Percentiles rank a stretch among this genome's conserved stretches.
Conservation (phyloP, 1,140 invertebrate species). For the silkworm (Bombyx mori) region DNA sequence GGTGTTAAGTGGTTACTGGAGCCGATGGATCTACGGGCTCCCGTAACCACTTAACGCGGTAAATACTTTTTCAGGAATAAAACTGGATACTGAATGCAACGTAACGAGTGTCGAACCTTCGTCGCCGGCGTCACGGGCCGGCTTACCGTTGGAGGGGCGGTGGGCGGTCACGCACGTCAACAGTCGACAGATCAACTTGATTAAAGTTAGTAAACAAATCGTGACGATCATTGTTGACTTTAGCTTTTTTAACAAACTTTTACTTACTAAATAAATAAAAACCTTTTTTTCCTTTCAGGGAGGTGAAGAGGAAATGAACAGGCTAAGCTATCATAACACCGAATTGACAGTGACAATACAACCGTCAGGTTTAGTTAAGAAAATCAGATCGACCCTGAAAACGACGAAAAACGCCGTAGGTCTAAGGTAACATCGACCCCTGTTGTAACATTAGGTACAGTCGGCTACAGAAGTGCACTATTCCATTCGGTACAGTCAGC, state of each 20-base stretch:
- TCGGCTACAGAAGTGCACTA: too few relatives aligned
- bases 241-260: not conserved
- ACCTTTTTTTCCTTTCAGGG: constrained; percentile 26
- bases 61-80: constrained; percentile 33
- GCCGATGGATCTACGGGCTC: too few relatives aligned
- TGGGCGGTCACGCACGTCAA: constrained; percentile 59
- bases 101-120: constrained; percentile 27
- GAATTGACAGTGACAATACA: constrained; percentile 51
- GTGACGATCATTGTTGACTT: not conserved
- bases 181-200: constrained; percentile 39
- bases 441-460: too few relatives aligned
- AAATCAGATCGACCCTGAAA: constrained; percentile 45
- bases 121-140: constrained; percentile 26
- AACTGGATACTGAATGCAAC: constrained; percentile 45
- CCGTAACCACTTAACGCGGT: too few relatives aligned
- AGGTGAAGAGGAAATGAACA: constrained; percentile 51
- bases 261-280: not conserved
- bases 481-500: too few relatives aligned
- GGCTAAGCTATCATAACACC: constrained; percentile 34
- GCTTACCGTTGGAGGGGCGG: constrained; percentile 30
- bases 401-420: constrained; percentile 34
- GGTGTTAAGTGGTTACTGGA: too few relatives aligned
- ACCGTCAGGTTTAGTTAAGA: constrained; percentile 48
- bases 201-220: constrained; percentile 30
- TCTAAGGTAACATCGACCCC: constrained; percentile 23